Percentiles rank a stretch among this genome's conserved stretches.
Conservation (phyloP, 2,888 invertebrate genomes). For the Drosophila trichaetosa region DNA sequence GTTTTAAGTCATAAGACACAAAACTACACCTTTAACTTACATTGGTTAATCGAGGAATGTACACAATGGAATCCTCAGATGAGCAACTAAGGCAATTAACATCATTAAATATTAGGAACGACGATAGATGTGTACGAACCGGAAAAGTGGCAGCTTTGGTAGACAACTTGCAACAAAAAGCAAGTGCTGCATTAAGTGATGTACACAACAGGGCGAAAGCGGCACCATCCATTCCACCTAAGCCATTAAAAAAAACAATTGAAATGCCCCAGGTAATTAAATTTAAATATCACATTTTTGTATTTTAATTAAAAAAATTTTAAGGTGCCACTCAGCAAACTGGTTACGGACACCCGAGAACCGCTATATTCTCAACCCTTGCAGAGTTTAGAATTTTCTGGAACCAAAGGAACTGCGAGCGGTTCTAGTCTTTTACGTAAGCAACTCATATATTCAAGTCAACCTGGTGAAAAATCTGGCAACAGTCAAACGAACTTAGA, state of each 20-base stretch:
- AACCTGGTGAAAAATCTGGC: conserved; percentile 45
- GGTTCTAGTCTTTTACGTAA: conserved; percentile 61
- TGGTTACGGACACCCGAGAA: conserved; percentile 89
- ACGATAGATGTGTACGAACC: conserved; percentile 26
- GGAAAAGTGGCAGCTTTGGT: conserved; percentile 53
- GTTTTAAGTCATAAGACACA: not conserved
- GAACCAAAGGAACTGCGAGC: conserved; percentile 8
- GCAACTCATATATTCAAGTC: conserved; percentile 49
- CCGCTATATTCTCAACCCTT: conserved; percentile 91
- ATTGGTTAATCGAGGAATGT: not conserved
- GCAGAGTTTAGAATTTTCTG: conserved; percentile 84
- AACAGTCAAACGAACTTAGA: conserved; percentile 81
- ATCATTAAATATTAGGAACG: conserved; percentile 85
- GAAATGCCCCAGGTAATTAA: conserved; percentile 85
- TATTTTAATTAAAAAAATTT: conserved; percentile 3
- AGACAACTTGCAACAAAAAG: conserved; percentile 48
- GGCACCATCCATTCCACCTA: conserved; percentile 92
- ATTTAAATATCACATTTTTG: not conserved
- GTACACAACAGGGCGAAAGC: conserved; percentile 86
- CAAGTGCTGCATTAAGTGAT: conserved; percentile 31
- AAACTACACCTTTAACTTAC: not conserved
- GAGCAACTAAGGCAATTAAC: conserved; percentile 90
- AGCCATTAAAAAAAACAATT: conserved; percentile 88
- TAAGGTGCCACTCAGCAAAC: conserved; percentile 91
- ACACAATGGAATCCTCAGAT: conserved; percentile 88